Conservation (phyloP, 64 coral and sea anemone genomes). For the Stichodactyla mertensii region DNA sequence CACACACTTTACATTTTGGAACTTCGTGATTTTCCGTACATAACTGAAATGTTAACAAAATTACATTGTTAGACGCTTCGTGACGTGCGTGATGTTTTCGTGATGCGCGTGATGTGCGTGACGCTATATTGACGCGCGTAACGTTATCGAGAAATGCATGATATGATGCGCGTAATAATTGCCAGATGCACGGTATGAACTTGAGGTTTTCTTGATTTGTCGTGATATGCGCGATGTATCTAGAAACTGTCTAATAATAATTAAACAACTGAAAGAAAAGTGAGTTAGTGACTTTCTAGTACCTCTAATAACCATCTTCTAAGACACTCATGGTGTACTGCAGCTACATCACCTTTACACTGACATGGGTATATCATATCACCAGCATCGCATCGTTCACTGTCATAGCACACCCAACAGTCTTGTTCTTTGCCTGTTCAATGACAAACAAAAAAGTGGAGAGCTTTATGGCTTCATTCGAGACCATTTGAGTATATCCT, state of each 20-base stretch:
- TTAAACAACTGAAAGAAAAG: not conserved
- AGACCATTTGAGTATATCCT: no score
- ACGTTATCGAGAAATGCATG: no score
- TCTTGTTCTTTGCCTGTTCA: slow-evolving; percentile 15
- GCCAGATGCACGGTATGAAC: no score
- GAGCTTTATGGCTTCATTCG: no score
- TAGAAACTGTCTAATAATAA: no score
- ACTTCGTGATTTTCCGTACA: not conserved
- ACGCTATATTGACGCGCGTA: no score
- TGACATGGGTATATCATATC: slow-evolving; percentile 96
- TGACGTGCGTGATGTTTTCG: no score
- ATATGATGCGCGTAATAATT: no score
- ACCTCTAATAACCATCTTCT: slow-evolving; percentile 94
- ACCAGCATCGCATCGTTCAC: slow-evolving; percentile 63
- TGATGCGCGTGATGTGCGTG: no score
- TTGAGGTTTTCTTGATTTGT: no score
- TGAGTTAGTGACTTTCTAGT: not conserved
- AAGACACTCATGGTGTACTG: slow-evolving; percentile 93
- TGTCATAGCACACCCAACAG: slow-evolving; percentile 97
- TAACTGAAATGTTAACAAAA: not conserved
- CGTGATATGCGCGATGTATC: no score
- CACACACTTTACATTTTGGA: slow-evolving; percentile 50
- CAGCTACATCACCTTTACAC: slow-evolving; percentile 93
- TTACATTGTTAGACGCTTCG: not conserved
- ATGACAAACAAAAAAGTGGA: not conserved